Evolutionary conservation across 92 coral and sea anemone genomes (phyloP), one percentile per base, ranked within the genome.

Genomic region (Zoanthus sociatus): DNA sequence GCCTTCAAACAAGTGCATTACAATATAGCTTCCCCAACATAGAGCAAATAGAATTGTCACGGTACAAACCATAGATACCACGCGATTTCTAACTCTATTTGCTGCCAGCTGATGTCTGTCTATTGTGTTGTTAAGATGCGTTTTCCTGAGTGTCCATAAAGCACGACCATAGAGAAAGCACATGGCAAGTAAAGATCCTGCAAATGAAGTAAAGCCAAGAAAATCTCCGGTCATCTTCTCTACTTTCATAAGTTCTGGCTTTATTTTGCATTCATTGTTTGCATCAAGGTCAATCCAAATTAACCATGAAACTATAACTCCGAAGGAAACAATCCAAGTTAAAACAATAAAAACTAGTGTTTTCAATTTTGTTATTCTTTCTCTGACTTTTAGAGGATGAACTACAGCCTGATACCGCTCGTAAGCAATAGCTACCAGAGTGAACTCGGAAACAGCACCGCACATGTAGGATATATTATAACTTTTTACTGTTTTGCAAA

Each of bases 341-440:
- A 58, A n/a, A 10, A 30, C 70, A 30, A 77, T 45, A 42, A 73
- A 73, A 73, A n/a, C 30, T 20, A 73, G 7, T 16, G 78, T 73
- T 50, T 73, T 73, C 30, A 15, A 17, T 73, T 73, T 73, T n/a
- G 78, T 73, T 44, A 73, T 46, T 45, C n/a, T 45, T 73, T 46
- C 58, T 73, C 50, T 56, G 48, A 77, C 83, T 14, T 45, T 56
- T 20, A 77, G 51, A 11, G 83, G 83, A 53, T 77, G 15, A 15
- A 77, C n/a, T n/a, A 77, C 83, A 3, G 83, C 83, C 61, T 77
- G 83, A 50, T 77, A 77, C 11, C 70, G 67, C 30, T 77, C 83
- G 37, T 77, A 77, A 12, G 70, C 51, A 17, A 77, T 64, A 58
- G 17, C 42, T 21, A 66, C 83, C 68, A 77, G 55, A 3, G 70